Conservation (phyloP, 2,113 vertebrate species). For the Orycteropus afer region DNA sequence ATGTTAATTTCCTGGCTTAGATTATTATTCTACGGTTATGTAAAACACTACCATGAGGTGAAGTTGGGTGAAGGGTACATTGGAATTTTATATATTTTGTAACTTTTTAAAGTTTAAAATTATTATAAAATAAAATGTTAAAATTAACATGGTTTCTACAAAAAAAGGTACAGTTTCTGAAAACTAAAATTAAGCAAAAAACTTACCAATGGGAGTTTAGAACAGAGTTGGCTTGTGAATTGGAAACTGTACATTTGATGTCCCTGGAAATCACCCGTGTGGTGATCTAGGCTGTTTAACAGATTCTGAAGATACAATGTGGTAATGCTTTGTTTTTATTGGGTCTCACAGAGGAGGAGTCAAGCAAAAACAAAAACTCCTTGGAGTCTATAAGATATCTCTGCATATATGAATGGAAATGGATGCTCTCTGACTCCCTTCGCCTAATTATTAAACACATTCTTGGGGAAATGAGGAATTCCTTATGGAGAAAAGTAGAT, state of each 20-base stretch:
- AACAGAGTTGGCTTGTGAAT: background rate
- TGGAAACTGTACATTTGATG: background rate
- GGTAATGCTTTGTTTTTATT: background rate
- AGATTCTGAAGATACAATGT: background rate
- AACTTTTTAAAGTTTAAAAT: constrained; percentile 17
- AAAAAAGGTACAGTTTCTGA: background rate
- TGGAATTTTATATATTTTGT: background rate
- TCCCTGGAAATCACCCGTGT: background rate
- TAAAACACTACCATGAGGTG: background rate
- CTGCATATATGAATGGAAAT: background rate
- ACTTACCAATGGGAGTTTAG: background rate
- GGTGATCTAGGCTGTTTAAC: background rate
- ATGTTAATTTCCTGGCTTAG: background rate
- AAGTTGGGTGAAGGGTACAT: background rate
- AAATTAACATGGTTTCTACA: background rate
- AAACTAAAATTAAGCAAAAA: background rate
- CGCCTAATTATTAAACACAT: background rate
- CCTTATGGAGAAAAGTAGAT: background rate
- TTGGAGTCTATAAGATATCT: background rate
- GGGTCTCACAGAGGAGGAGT: background rate
- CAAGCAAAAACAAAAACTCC: background rate
- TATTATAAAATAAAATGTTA: constrained; percentile 12
- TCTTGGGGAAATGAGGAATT: constrained; percentile 7
- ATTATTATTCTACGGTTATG: background rate
- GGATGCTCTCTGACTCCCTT: background rate